Base-by-base conservation (phyloP, 2,888 invertebrate genomes). In the Alentia gelatinosa region DNA sequence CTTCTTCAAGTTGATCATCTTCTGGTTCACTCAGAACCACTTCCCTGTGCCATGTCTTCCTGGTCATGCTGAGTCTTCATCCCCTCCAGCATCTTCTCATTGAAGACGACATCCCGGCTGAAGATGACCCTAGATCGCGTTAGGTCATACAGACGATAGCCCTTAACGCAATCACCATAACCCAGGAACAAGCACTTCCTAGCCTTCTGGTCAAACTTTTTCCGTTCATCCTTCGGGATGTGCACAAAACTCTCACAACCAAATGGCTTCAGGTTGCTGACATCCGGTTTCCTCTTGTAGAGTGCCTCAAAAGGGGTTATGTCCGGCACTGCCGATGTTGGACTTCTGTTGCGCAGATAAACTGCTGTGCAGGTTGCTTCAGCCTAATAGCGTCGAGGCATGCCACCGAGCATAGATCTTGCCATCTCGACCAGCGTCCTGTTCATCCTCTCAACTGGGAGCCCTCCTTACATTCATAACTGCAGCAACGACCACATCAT, bases 391-490 rank as follows among this genome's bases (percentile, higher is more conserved):
- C n/a, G n/a, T n/a, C n/a, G n/a, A n/a, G n/a, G n/a, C n/a, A n/a
- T n/a, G n/a, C n/a, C n/a, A n/a, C 75, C 88, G 9, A 47, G 47
- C 47, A 47, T 47, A 7, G 47, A 94, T n/a, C 94, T 91, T 0
- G 94, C 94, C 91, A 91, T 93, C 40, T 95, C 94, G 40, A 95
- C 91, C 0, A 96, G 91, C 0, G 94, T 95, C 0, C 94, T 89
- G 42, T 95, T 95, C 91, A 91, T 3, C 95, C 95, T 92, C 96
- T 96, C 83, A 95, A 94, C 90, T 95, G n/a, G n/a, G n/a, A n/a
- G n/a, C n/a, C n/a, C n/a, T n/a, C n/a, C n/a, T n/a, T n/a, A n/a
- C n/a, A n/a, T n/a, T n/a, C n/a, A n/a, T n/a, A n/a, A n/a, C n/a
- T n/a, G n/a, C n/a, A n/a, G n/a, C n/a, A n/a, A n/a, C n/a, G n/a